Evolutionary conservation across 2,888 invertebrate species (phyloP), one percentile per base, ranked within the genome.

Genomic region (Pyrrhosoma nymphula): DNA sequence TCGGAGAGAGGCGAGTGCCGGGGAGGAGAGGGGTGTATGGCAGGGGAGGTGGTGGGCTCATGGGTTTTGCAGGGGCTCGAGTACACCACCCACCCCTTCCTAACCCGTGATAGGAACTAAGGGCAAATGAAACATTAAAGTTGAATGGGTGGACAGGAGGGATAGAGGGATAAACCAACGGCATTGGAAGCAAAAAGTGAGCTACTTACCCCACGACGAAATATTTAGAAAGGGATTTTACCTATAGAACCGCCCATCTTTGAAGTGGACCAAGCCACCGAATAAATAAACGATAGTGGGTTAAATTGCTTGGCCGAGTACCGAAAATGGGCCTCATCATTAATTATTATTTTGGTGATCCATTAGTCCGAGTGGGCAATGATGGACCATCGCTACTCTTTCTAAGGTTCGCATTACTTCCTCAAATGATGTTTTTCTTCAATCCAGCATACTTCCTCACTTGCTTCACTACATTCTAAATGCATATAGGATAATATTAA

Each of bases 81-180:
- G 16, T 10, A 69, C 69, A 47, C 1, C 6, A 20, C 60, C 30
- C 14, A 14, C 35, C 35, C 82, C 10, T 82, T 82, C 82, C 20
- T 35, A 23, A 18, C 69, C 82, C 82, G 30, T 82, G 82, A 82
- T 82, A 35, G 82, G 35, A 82, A 82, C 30, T 82, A 82, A 82
- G 82, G 82, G 82, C 82, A 16, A 82, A 82, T 82, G 82, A 30
- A 82, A 82, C 82, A 82, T 82, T 82, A 82, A 60, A 35, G 82
- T 26, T 35, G 30, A 69, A 82, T 82, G 82, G 82, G 16, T 60
- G 60, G 60, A 60, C 60, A 35, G 10, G 82, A 16, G 35, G 82
- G 82, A 16, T 23, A 35, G 82, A 16, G 82, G 26, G 82, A 82
- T 82, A 35, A 18, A 26, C 30, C 82, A 18, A 82, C 35, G 35